Percentiles rank a stretch among this genome's conserved stretches.
Evolutionary conservation across 2,113 vertebrate genomes (phyloP).

Genomic region (Oceanites oceanicus): DNA sequence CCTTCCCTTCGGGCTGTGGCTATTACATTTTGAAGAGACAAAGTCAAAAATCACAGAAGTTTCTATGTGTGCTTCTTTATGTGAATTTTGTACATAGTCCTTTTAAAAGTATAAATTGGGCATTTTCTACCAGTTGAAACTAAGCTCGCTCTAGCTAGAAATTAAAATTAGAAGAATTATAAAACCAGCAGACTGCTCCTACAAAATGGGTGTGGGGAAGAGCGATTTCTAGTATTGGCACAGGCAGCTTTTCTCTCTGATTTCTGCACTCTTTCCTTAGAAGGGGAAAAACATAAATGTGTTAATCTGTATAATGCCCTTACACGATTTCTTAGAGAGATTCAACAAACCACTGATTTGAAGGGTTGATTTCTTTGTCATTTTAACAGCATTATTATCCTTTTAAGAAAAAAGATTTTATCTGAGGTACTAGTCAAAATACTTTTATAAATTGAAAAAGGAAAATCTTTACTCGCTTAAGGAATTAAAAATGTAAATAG

Average conservation of each 20-base stretch:
- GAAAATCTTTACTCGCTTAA: background rate
- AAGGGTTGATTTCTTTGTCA: background rate
- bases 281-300: background rate
- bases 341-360: background rate
- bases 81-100: background rate
- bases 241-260: background rate
- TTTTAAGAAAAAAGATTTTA: background rate
- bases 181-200: background rate
- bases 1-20: background rate
- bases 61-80: background rate
- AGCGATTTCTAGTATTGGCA: background rate
- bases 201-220: background rate
- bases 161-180: background rate
- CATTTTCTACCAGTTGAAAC: background rate
- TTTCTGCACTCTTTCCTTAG: background rate
- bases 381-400: background rate
- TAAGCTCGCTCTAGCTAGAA: background rate
- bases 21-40: background rate
- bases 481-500: background rate
- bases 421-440: background rate
- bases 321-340: background rate
- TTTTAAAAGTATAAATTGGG: background rate
- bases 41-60: background rate
- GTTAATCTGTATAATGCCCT: background rate
- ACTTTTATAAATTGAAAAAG: background rate